Conservation (phyloP, 2,797 vertebrate genomes). For the Lagodon rhomboides region DNA sequence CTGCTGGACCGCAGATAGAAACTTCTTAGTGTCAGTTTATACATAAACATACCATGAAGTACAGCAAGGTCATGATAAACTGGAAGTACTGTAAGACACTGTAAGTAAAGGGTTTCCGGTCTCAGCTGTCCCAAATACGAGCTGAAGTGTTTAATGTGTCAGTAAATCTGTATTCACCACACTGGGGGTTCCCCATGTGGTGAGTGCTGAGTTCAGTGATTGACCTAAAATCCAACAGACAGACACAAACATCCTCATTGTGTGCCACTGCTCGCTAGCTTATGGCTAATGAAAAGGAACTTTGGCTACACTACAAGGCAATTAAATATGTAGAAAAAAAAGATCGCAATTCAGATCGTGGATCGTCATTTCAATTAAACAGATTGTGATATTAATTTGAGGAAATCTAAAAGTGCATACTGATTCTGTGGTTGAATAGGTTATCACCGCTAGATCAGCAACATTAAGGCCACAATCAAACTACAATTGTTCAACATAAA, state of each 20-base stretch:
- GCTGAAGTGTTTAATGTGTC: neutral
- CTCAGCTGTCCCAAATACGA: neutral
- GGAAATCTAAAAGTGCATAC: too few relatives aligned
- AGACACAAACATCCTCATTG: too few relatives aligned
- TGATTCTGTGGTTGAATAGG: neutral
- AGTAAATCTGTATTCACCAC: neutral
- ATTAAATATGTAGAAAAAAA: too few relatives aligned
- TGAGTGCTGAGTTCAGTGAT: too few relatives aligned
- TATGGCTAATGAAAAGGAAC: too few relatives aligned
- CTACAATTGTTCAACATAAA: neutral
- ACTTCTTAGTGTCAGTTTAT: constrained; percentile 41
- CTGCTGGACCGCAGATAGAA: constrained; percentile 2
- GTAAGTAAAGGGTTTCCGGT: neutral
- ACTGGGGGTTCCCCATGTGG: neutral
- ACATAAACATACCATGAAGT: constrained; percentile 52
- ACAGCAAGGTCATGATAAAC: constrained; percentile 53
- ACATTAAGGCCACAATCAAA: neutral
- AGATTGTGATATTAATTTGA: too few relatives aligned
- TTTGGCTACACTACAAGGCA: too few relatives aligned
- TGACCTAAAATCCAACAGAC: too few relatives aligned
- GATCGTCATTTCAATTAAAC: too few relatives aligned
- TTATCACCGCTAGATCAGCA: neutral
- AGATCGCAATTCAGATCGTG: too few relatives aligned
- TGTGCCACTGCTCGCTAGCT: too few relatives aligned
- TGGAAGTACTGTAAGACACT: constrained; percentile 14